These are phyloP conservation scores for Liposcelis brunnea DNA, from an alignment of 2,888 invertebrate species.

Conservation along the genomic window DNA sequence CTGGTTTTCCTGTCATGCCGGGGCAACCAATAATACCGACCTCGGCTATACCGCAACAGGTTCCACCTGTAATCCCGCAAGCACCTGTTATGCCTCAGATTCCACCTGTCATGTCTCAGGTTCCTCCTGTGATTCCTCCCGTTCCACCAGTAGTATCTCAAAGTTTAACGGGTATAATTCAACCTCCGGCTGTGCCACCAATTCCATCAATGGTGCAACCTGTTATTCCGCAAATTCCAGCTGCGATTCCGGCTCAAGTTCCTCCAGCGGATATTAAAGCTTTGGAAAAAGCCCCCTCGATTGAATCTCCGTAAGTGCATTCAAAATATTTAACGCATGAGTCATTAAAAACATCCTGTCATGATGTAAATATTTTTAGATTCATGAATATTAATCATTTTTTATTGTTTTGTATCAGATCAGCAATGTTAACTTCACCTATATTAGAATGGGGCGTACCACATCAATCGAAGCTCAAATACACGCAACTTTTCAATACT, in stretches of 20 bases:
- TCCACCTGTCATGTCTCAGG: neutral
- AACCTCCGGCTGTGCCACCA: neutral
- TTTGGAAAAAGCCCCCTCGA: constrained; percentile 37
- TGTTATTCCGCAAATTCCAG: constrained; percentile 13
- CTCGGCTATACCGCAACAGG: constrained; percentile 16
- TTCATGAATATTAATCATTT: too few relatives aligned
- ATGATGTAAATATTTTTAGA: too few relatives aligned
- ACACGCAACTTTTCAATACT: constrained; percentile 86
- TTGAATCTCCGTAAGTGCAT: constrained; percentile 35
- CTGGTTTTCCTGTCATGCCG: constrained; percentile 6
- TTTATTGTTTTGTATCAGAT: too few relatives aligned
- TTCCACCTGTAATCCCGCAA: constrained; percentile 13
- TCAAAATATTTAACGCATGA: too few relatives aligned
- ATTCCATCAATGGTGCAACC: constrained; percentile 1
- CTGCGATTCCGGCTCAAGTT: constrained; percentile 4
- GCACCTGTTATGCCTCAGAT: neutral
- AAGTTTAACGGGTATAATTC: neutral
- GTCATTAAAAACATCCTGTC: too few relatives aligned
- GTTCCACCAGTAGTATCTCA: constrained; percentile 9
- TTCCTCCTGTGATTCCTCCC: constrained; percentile 13
- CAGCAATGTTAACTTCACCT: constrained; percentile 24
- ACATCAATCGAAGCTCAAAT: constrained; percentile 67
- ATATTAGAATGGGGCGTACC: constrained; percentile 76
- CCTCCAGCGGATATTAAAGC: constrained; percentile 22
- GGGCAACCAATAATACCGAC: constrained; percentile 21